Conservation (phyloP, 2,888 invertebrate species). For the Metopia argyrocephala region DNA sequence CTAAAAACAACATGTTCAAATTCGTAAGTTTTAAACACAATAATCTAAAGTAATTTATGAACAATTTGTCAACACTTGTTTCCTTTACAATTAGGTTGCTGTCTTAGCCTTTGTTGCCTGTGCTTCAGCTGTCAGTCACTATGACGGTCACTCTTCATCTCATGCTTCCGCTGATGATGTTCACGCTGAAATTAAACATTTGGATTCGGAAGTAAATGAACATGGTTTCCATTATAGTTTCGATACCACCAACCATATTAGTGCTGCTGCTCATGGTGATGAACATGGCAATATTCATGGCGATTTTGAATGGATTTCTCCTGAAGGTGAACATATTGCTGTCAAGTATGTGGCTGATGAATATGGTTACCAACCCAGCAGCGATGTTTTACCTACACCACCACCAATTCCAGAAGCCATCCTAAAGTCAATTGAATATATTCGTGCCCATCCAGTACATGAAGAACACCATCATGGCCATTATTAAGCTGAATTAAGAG, state of each 20-base stretch:
- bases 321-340: slow-evolving; percentile 72
- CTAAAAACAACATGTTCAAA: background rate
- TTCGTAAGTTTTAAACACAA: no score
- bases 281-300: slow-evolving; percentile 72
- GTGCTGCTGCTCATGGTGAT: slow-evolving; percentile 68
- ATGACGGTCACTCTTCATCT: background rate
- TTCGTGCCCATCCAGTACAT: slow-evolving; percentile 76
- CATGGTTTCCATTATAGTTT: slow-evolving; percentile 69
- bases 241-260: slow-evolving; percentile 70
- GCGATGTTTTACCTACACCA: slow-evolving; percentile 66
- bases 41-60: no score
- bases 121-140: background rate
- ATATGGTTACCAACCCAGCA: slow-evolving; percentile 70
- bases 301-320: slow-evolving; percentile 70
- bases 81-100: background rate
- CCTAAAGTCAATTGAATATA: slow-evolving; percentile 78
- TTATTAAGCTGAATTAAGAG: background rate
- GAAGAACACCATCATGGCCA: slow-evolving; percentile 24
- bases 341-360: slow-evolving; percentile 73
- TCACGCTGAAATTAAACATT: slow-evolving; percentile 54
- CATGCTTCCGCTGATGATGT: slow-evolving; percentile 54
- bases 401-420: slow-evolving; percentile 69
- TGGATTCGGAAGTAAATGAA: slow-evolving; percentile 67
- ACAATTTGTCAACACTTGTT: background rate
- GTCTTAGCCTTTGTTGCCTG: no score